Evolutionary conservation across 2,113 vertebrate species (phyloP).

Genomic region (Aegithalos caudatus): DNA sequence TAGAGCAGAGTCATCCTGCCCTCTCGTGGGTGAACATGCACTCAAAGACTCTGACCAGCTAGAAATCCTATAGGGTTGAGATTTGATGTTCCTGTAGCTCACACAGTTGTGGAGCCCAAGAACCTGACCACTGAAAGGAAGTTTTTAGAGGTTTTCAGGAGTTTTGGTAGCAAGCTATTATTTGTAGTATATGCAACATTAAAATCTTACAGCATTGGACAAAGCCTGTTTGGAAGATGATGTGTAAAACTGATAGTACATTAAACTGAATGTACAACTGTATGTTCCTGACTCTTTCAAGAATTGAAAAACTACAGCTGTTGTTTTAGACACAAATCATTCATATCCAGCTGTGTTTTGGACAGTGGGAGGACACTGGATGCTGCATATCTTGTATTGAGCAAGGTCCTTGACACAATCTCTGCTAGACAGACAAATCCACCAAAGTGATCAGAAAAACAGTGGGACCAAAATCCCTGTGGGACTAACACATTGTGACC

Average conservation of each 20-base stretch:
- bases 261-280: neutral
- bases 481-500: rapidly evolving
- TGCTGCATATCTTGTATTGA: neutral
- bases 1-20: neutral
- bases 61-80: neutral
- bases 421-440: neutral
- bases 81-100: neutral
- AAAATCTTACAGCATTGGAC: neutral
- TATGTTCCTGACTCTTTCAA: neutral
- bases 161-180: neutral
- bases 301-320: neutral
- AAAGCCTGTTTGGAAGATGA: neutral
- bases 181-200: neutral
- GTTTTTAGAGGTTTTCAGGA: neutral
- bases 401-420: neutral
- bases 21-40: neutral
- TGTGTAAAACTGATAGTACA: neutral
- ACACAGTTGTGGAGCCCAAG: neutral
- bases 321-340: neutral
- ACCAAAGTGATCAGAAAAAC: neutral
- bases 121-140: neutral
- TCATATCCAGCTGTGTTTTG: neutral
- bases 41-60: neutral
- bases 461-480: neutral
- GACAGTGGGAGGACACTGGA: neutral